Base-by-base conservation (phyloP, 2,888 invertebrate species). In the Pseudanteris insignis region DNA sequence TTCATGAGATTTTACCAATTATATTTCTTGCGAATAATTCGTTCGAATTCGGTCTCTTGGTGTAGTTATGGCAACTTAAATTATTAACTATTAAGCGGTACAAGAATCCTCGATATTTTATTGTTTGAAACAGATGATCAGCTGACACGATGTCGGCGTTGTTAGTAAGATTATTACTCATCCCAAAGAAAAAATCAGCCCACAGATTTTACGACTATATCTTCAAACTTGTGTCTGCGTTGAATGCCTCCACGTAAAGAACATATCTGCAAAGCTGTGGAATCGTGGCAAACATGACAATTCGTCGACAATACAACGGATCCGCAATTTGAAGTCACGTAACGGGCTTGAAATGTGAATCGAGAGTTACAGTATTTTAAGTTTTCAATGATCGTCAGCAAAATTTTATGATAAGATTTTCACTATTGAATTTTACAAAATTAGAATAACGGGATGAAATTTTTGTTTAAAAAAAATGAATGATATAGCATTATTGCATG, bases 211-310 rank as follows among this genome's bases (percentile, higher is more conserved):
- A 47, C 48, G 43, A 60, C 54, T 60, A 60, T 47, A 48, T 60
- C 54, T 60, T 48, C 48, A 48, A 54, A 53, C 32, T 46, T 54
- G 60, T 54, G n/a, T n/a, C 40, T 43, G 26, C 43, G 30, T 18
- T 44, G 21, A 33, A 48, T 28, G 30, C 7, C 18, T 21, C 30
- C 40, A 10, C 38, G 34, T 38, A 54, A 37, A 18, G 60, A 60
- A 54, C 54, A 53, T 47, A 53, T 53, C 29, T 37, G 43, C 60
- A 43, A 40, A 44, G 41, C 48, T 36, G 48, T 40, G 46, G 25
- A 54, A 33, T 53, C 60, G 60, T 60, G 60, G 43, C 28, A 9
- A 34, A 53, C 53, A 60, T 60, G 40, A 48, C 43, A 60, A 60
- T 54, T 12, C 41, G 28, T 11, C 26, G 41, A 48, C 40, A 40